Conservation (phyloP, 1,140 invertebrate species). For the Drosophila erecta region DNA sequence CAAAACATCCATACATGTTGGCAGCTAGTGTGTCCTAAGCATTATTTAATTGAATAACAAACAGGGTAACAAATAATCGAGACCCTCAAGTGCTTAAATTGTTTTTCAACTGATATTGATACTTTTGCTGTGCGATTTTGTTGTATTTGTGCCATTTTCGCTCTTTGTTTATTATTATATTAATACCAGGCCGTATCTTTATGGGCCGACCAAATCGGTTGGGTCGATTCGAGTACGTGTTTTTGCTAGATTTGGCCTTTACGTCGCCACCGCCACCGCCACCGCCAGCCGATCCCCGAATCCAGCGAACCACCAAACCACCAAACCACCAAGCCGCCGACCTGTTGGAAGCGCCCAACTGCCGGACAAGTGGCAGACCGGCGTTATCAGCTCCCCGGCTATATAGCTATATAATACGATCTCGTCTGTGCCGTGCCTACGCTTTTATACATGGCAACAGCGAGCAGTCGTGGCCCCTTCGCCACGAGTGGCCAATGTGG, state of each 20-base stretch:
- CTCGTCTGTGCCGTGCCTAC: constrained; percentile 36
- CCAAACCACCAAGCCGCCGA: neutral
- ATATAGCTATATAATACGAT: constrained; percentile 31
- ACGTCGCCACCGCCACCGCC: constrained; percentile 54
- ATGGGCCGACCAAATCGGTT: constrained; percentile 55
- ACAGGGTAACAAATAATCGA: neutral
- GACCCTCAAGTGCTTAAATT: constrained; percentile 34
- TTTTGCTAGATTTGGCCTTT: constrained; percentile 70
- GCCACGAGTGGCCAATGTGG: constrained; percentile 36
- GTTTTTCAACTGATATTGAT: constrained; percentile 47
- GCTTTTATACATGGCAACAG: constrained; percentile 47
- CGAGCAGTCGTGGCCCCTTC: constrained; percentile 4
- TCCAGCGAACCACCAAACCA: constrained; percentile 1
- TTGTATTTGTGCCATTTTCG: constrained; percentile 61
- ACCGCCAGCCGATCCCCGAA: neutral
- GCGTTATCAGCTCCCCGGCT: constrained; percentile 31
- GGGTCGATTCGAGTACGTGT: constrained; percentile 61
- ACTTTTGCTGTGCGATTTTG: constrained; percentile 17
- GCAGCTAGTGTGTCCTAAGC: too few species aligned
- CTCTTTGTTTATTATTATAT: constrained; percentile 69
- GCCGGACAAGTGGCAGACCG: constrained; percentile 28
- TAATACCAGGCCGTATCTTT: constrained; percentile 58
- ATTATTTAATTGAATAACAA: too few species aligned
- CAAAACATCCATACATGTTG: too few species aligned
- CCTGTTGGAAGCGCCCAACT: constrained; percentile 1